Conservation (phyloP, 2,888 invertebrate species). For the Argyra leucocephala region DNA sequence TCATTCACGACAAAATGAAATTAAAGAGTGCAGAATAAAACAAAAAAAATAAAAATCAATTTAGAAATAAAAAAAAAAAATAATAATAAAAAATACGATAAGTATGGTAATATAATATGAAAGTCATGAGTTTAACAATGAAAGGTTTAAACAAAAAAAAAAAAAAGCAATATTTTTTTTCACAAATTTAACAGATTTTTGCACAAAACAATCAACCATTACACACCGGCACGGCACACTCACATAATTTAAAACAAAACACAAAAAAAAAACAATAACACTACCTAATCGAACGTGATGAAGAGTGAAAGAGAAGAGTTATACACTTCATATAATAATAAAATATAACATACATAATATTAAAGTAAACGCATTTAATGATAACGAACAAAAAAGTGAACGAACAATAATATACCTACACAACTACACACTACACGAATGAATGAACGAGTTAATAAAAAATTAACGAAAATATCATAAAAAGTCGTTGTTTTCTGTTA, state of each 20-base stretch:
- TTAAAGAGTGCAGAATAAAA: neutral
- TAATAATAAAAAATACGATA: neutral
- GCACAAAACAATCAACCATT: neutral
- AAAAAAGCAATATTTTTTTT: slow-evolving; percentile 6
- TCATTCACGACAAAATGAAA: neutral
- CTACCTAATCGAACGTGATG: too few species aligned
- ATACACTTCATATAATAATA: too few species aligned
- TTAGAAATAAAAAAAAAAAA: neutral
- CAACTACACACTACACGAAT: too few species aligned
- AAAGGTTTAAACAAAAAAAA: neutral
- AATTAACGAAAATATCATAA: neutral
- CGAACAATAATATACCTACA: neutral
- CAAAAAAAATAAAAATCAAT: neutral
- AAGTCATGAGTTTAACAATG: neutral
- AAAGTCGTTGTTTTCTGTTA: neutral
- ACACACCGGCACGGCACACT: too few species aligned
- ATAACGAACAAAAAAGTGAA: neutral
- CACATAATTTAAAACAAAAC: too few species aligned
- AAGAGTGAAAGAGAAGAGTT: too few species aligned
- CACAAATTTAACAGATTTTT: neutral
- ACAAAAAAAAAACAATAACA: too few species aligned
- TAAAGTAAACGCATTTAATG: slow-evolving; percentile 1
- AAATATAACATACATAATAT: too few species aligned
- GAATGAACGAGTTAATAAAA: neutral
- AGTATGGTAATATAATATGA: slow-evolving; percentile 3